Evolutionary conservation across 53 echinoderm and acorn worm genomes (phyloP), one percentile per base, ranked within the genome.

Genomic region (Hippasteria phrygiana): DNA sequence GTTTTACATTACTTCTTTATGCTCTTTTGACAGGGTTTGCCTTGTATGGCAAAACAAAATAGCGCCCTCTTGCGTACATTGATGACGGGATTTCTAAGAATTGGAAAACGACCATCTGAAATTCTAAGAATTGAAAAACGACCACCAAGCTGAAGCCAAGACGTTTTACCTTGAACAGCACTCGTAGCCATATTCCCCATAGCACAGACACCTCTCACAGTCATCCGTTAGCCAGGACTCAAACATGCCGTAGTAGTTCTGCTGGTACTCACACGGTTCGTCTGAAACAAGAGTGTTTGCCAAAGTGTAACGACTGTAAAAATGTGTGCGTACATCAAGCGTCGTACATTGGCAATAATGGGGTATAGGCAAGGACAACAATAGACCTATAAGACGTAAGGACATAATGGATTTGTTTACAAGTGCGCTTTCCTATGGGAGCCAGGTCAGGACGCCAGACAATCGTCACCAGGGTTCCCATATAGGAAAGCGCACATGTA

Each of bases 121-220:
- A 10, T 48, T 48, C 8, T 14, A 48, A 48, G 14, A 48, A 8
- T 14, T 48, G 8, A 8, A 48, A 48, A 14, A 48, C 8, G 14
- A 48, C 14, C 8, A 14, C 8, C 8, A 14, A 14, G 14, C 8
- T 8, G 14, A 48, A 10, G 70, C 17, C 31, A 70, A 17, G 32
- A 28, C 5, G 5, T 70, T 29, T 70, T 85, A 85, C 85, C 71
- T 85, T 50, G 85, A 85, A 29, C 85, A 85, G 85, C 85, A 85
- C 51, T 43, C 64, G 71, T 70, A 85, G 51, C 70, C 53, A 8
- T 38, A 62, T 1, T 71, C 71, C 1, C 64, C 85, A 3, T 28
- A n/a, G 39, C 85, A 85, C 12, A 85, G 9, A 48, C 85, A 85
- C 65, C 13, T 32, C 22, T 71, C 71, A 14, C 85, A 85, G 0